A percentile compares a stretch with the other conserved stretches of the same genome.
Conservation (phyloP, 2,113 vertebrate species). For the Chlamydotis undulata region DNA sequence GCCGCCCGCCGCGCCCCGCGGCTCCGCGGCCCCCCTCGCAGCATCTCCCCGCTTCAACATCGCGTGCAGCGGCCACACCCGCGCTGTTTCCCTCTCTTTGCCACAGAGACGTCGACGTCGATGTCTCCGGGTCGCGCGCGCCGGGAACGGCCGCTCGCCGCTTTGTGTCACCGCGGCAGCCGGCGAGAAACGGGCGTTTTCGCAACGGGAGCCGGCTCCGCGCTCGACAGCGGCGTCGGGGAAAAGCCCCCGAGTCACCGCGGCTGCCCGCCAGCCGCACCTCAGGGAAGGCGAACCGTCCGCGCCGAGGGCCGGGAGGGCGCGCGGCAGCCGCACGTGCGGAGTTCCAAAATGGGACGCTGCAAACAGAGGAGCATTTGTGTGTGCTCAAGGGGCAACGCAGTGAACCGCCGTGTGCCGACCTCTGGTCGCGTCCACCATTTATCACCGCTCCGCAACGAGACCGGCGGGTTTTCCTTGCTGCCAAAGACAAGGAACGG, state of each 20-base stretch:
- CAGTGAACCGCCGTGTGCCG: not conserved
- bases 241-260: not conserved
- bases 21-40: not conserved
- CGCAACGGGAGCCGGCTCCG: not conserved
- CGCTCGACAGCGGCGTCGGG: not conserved
- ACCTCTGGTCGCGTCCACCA: constrained; percentile 20
- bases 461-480: not conserved
- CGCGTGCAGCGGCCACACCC: rapidly evolving
- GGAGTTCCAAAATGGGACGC: not conserved
- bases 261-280: not conserved
- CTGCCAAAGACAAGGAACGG: constrained; percentile 18
- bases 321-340: not conserved
- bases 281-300: not conserved
- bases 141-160: not conserved
- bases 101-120: rapidly evolving
- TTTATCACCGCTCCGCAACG: not conserved
- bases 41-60: not conserved
- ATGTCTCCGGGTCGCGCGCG: not conserved
- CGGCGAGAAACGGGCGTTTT: not conserved
- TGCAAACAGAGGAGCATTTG: constrained; percentile 36
- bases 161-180: not conserved
- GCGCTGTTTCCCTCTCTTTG: rapidly evolving
- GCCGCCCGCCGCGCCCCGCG: not conserved
- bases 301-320: not conserved
- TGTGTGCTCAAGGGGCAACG: not conserved